These are phyloP conservation scores for Drosophila merina DNA, from an alignment of 2,888 invertebrate genomes.

Conservation along the genomic window DNA sequence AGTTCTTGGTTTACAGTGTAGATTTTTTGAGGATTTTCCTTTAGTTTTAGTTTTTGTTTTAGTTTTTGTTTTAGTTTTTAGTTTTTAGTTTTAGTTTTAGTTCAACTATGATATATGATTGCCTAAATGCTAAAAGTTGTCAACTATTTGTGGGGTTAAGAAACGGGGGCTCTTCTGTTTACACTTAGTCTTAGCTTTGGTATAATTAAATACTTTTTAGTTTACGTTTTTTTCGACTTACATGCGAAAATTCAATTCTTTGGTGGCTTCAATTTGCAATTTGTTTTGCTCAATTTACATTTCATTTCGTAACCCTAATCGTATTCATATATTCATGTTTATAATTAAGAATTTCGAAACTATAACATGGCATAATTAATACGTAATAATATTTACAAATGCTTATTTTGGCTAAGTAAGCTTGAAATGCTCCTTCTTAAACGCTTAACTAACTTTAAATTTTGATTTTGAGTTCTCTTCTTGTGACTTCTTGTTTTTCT, in stretches of 20 bases:
- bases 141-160: constrained; percentile 47
- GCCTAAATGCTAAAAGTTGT: constrained; percentile 75
- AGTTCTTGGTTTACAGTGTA: constrained; percentile 52
- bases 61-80: constrained; percentile 55
- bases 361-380: constrained; percentile 27
- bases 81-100: constrained; percentile 49
- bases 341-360: constrained; percentile 27
- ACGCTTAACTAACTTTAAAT: constrained; percentile 28
- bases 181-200: constrained; percentile 67
- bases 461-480: constrained; percentile 46
- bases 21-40: constrained; percentile 43
- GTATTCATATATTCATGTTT: constrained; percentile 11
- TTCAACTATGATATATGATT: constrained; percentile 77
- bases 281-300: constrained; percentile 73
- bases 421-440: constrained; percentile 31
- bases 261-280: constrained; percentile 78
- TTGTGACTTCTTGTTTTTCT: neutral
- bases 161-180: constrained; percentile 32
- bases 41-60: constrained; percentile 50
- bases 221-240: constrained; percentile 62
- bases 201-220: constrained; percentile 59
- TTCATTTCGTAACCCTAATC: constrained; percentile 44
- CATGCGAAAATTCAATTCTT: constrained; percentile 80
- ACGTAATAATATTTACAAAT: constrained; percentile 53
- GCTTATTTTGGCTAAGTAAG: constrained; percentile 38